Evolutionary conservation across 2,888 invertebrate species (phyloP), one percentile per base, ranked within the genome.

Genomic region (Hypercompe scribonia): DNA sequence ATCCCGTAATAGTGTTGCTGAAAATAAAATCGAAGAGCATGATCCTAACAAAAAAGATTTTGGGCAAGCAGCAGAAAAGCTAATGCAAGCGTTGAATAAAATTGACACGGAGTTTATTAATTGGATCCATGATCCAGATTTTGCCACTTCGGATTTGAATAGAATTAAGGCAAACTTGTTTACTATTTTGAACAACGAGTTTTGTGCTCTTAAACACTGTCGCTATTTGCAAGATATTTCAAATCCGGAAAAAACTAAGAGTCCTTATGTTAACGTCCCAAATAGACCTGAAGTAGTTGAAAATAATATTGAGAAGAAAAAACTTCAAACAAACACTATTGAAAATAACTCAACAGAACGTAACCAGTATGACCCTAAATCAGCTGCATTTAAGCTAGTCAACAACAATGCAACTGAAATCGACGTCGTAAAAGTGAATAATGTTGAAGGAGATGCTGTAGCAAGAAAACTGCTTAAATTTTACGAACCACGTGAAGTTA

Each of bases 51-150:
- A 76, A 74, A 67, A 36, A 36, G 74, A 78, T 72, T 75, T 78
- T 18, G 70, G 58, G 33, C 81, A 80, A 71, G 86, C 79, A 33
- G 75, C 89, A 64, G 81, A 87, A 33, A 88, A 85, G 74, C 68
- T 92, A 3, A 73, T 78, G 0, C 76, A 81, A 2, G 84, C 81
- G 63, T 65, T 91, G 31, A 87, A 90, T 73, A 83, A 81, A 61
- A 79, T 90, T 10, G 90, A 92, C 65, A 50, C 87, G 50, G 91
- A 90, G 85, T 88, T 90, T 3, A 84, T 88, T 8, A 85, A 86
- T 74, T 91, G 91, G 92, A 84, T 90, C 4, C 86, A 84, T 15
- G 83, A 85, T 2, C 82, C 83, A n/a, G 83, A 86, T 31, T 81
- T 85, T 31, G 68, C 77, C 0, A 76, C 80, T 46, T 71, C 73